These are phyloP conservation scores for Polypedilum pembai DNA, from an alignment of 1,140 invertebrate species.

Conservation along the genomic window DNA sequence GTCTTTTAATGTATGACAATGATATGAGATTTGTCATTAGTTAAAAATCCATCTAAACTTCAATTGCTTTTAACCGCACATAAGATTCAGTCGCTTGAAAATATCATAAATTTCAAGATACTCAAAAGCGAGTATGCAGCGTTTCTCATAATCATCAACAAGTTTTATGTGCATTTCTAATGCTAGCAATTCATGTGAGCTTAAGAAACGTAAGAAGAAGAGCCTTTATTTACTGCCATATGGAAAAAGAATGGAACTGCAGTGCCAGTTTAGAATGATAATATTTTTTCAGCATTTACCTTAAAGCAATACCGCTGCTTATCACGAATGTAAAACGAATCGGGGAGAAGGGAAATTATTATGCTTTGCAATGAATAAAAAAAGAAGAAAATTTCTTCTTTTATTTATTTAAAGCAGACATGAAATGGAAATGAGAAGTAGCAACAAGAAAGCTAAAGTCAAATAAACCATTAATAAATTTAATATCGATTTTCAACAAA, in stretches of 20 bases:
- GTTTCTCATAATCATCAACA: neutral
- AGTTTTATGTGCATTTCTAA: neutral
- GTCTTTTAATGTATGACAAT: too few relatives aligned
- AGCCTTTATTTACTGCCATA: neutral
- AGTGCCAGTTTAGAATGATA: neutral
- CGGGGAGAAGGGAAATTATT: neutral
- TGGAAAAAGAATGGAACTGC: neutral
- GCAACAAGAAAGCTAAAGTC: neutral
- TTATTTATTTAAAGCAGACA: slow-evolving; percentile 14
- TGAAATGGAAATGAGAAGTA: slow-evolving; percentile 8
- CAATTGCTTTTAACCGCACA: too few relatives aligned
- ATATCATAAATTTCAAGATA: too few relatives aligned
- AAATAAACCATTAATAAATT: slow-evolving; percentile 27
- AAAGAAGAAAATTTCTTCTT: neutral
- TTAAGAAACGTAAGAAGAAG: neutral
- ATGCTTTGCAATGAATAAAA: neutral
- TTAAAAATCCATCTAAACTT: too few relatives aligned
- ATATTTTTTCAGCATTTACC: neutral
- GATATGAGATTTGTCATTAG: too few relatives aligned
- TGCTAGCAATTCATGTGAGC: neutral
- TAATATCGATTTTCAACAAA: slow-evolving; percentile 22
- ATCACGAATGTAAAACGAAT: neutral
- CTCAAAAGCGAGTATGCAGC: too few relatives aligned
- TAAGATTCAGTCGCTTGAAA: too few relatives aligned
- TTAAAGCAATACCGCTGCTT: neutral